Evolutionary conservation across 2,888 invertebrate genomes (phyloP), one percentile per base, ranked within the genome.

Genomic region (Acanthopleura granulata): DNA sequence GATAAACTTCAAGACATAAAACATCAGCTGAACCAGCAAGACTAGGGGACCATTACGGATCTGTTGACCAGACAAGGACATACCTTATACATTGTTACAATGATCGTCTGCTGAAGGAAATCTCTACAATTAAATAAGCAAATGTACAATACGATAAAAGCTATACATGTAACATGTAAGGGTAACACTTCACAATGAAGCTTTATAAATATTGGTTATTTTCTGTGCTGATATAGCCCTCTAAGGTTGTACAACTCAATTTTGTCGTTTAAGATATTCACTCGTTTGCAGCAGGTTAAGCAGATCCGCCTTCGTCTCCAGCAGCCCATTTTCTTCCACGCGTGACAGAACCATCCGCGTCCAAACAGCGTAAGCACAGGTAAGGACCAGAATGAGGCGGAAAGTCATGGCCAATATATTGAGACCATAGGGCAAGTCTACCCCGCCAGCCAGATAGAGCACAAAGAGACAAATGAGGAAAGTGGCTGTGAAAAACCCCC

Each of bases 261-360:
- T 62, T 50, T 51, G 27, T 25, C 73, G 27, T 40, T 73, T 50
- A 27, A 18, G 16, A 30, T 16, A 16, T 51, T 73, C 62, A 16
- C 50, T 61, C 1, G 73, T 22, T 30, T 62, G 57, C 30, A 80
- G 62, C 4, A 84, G 73, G 66, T 82, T 76, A 70, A 75, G 78
- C 11, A 84, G 74, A 72, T 86, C 86, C 29, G 79, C 76, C 66
- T 82, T 79, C 11, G 83, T 78, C 11, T 84, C 82, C 51, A 81
- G 77, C 29, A 85, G 78, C 4, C 83, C 85, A 70, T 86, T 82
- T 11, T 78, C 80, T 77, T 87, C 87, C 4, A 80, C 82, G n/a
- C 82, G 72, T 61, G 83, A 83, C 62, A 86, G 74, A 14, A 87
- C 80, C 27, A 85, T 62, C 0, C 82, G 79, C 62, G 83, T 83